A percentile compares a stretch with the other conserved stretches of the same genome.
These are phyloP conservation scores for Gila orcuttii DNA, from an alignment of 2,113 vertebrate species.

Conservation along the genomic window DNA sequence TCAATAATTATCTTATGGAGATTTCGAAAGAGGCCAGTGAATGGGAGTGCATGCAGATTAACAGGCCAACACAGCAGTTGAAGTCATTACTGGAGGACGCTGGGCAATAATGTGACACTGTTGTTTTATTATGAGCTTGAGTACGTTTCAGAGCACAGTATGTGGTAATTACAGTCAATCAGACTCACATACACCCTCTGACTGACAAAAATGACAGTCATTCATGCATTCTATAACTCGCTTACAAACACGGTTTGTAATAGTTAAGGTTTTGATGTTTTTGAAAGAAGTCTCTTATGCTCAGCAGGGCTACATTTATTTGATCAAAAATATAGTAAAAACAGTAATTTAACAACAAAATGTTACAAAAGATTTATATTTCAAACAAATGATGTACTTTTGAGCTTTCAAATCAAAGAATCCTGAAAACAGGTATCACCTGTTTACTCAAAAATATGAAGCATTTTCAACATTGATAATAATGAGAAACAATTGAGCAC, in stretches of 20 bases:
- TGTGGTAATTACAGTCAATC: slow-evolving; percentile 18
- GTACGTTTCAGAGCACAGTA: slow-evolving; percentile 39
- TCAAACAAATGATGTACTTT: too few relatives aligned
- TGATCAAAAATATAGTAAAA: not conserved
- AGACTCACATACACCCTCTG: not conserved
- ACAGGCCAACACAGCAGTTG: slow-evolving; percentile 47
- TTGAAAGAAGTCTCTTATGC: not conserved
- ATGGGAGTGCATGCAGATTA: slow-evolving; percentile 24
- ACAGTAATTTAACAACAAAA: not conserved
- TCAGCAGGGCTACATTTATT: not conserved
- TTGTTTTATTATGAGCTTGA: slow-evolving; percentile 67
- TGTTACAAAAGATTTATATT: too few relatives aligned
- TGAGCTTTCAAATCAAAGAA: too few relatives aligned
- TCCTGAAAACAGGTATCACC: not conserved
- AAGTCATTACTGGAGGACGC: slow-evolving; percentile 58
- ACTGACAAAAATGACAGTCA: slow-evolving; percentile 7
- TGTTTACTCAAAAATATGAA: not conserved
- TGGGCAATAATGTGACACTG: slow-evolving; percentile 69
- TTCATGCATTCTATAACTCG: not conserved
- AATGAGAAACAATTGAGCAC: not conserved
- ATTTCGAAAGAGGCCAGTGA: slow-evolving; percentile 56
- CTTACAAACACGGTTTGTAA: not conserved
- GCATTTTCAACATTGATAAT: not conserved
- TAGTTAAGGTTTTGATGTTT: not conserved
- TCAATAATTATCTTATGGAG: slow-evolving; percentile 63